Percentiles rank a stretch among this genome's conserved stretches.
Conservation (phyloP, 2,888 invertebrate species). For the Noctua janthe region DNA sequence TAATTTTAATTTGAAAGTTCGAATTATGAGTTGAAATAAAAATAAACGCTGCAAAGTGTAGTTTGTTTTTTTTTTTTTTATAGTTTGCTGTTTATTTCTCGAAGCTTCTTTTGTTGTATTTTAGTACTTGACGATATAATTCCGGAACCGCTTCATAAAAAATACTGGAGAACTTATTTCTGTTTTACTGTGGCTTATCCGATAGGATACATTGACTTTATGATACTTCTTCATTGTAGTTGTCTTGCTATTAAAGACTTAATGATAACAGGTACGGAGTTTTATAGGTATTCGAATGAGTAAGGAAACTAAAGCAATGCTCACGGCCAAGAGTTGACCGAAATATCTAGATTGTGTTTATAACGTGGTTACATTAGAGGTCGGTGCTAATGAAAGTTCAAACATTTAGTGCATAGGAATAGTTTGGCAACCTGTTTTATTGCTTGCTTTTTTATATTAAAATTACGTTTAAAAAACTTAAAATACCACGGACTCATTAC, state of each 20-base stretch:
- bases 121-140: neutral
- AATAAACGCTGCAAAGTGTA: neutral
- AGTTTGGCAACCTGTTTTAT: neutral
- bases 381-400: too few relatives aligned
- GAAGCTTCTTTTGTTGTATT: neutral
- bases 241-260: neutral
- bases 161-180: neutral
- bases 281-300: neutral
- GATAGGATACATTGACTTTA: neutral
- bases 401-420: neutral
- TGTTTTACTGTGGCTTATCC: neutral
- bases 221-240: neutral
- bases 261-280: neutral
- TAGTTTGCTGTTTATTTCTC: neutral
- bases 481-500: neutral
- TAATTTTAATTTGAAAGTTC: slow-evolving; percentile 58
- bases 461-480: neutral
- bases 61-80: too few relatives aligned
- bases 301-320: too few relatives aligned
- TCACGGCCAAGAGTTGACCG: neutral
- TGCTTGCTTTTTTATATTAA: neutral
- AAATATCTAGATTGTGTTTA: neutral
- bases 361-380: neutral
- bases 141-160: neutral
- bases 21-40: slow-evolving; percentile 39